Percentiles rank a stretch among this genome's conserved stretches.
Conservation (phyloP, 2,113 vertebrate genomes). For the Malurus melanocephalus region DNA sequence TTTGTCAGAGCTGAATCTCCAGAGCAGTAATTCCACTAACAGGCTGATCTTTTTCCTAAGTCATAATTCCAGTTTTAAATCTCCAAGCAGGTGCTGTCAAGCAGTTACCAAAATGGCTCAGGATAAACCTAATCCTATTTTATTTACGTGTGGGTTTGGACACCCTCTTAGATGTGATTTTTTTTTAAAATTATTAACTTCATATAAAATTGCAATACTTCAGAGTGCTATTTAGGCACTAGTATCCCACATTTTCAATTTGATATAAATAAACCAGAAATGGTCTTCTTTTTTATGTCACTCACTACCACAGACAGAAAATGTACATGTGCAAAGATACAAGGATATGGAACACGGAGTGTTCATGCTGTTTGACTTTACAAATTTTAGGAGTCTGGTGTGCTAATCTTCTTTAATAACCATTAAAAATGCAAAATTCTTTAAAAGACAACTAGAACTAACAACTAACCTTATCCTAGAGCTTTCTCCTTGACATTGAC, state of each 20-base stretch:
- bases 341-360: not conserved
- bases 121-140: not conserved
- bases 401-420: too few species aligned
- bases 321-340: fast-evolving
- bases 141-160: not conserved
- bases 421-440: too few species aligned
- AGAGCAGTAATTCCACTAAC: not conserved
- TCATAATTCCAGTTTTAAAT: not conserved
- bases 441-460: too few species aligned
- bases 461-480: too few species aligned
- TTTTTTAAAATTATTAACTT: not conserved
- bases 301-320: not conserved
- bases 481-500: too few species aligned
- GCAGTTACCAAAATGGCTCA: not conserved
- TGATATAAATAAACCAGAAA: not conserved
- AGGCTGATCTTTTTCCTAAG: not conserved
- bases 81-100: not conserved
- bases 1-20: not conserved
- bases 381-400: too few species aligned
- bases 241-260: not conserved
- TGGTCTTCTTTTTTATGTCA: not conserved
- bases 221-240: not conserved
- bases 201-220: not conserved
- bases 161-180: not conserved
- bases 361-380: not conserved